Base-by-base conservation (phyloP, 2,113 vertebrate species). In the Cyprinodon tularosa region DNA sequence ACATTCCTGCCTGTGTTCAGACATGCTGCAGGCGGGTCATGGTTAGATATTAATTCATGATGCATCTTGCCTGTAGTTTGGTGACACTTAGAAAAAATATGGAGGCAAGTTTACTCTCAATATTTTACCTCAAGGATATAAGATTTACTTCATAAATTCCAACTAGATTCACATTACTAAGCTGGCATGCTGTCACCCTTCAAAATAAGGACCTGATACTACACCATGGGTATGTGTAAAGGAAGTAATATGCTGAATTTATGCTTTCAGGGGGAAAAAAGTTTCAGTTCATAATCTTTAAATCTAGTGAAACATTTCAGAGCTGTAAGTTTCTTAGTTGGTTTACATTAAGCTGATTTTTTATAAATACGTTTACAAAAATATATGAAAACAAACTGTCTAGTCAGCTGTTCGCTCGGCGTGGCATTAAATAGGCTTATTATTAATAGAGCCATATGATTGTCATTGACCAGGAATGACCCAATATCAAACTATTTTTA, bases 1-100 rank as follows among this genome's bases (percentile, higher is more conserved):
- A 66, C 68, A 48, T 62, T 47, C 50, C 57, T 17, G 72, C 48
- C 48, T 62, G 57, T 81, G 83, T 84, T 81, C 57, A 4, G 5
- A 62, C 86, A 76, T 36, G 90, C 36, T 45, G 8, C 68, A 47
- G 60, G 72, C 39, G 14, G 64, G 64, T 65, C 72, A 72, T 60
- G 0, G 4, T n/a, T 47, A 45, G 11, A 70, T 66, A 72, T 62
- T 0, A 66, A 69, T 65, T 74, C 81, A 75, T 84, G 77, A 84
- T 47, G 68, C 74, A 71, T 83, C 83, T 73, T 71, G 84, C 72
- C 68, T 13, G 4, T 5, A 15, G 13, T 40, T 8, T 45, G 50
- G 59, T 44, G 67, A 78, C 70, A 71, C 57, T 66, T 39, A 4
- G 2, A 36, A 64, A 60, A 76, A 3, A 76, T 17, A 14, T 40